A percentile compares a stretch with the other conserved stretches of the same genome.
phyloP scores from a whole-genome alignment of 2,113 vertebrate species.

The Oxyura jamaicensis region DNA sequence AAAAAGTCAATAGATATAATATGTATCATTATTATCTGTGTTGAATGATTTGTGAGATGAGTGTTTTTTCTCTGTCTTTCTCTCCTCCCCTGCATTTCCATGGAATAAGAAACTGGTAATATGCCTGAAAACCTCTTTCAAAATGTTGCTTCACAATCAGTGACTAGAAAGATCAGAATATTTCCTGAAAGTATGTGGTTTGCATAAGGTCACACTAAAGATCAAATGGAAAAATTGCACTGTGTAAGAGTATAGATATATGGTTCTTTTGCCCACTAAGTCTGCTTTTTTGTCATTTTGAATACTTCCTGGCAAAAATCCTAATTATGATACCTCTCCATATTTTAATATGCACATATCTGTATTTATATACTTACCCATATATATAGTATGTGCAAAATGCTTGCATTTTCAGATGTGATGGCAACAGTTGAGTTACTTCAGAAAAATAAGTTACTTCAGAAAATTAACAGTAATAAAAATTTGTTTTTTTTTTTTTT shows the following conservation, averaged over 20 bases:
- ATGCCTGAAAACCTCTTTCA: background rate
- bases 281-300: background rate
- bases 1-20: background rate
- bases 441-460: background rate
- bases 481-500: background rate
- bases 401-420: background rate
- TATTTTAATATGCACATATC: background rate
- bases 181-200: constrained; percentile 37
- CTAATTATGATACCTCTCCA: background rate
- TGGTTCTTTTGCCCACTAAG: background rate
- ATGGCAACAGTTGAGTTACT: background rate
- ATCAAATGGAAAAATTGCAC: constrained; percentile 19
- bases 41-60: background rate
- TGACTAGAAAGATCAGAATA: constrained; percentile 37
- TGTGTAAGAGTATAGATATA: background rate
- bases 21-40: background rate
- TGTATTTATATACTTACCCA: background rate
- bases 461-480: background rate
- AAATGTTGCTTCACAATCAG: background rate
- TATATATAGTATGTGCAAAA: background rate
- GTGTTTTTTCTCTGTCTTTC: background rate
- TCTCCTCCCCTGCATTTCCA: constrained; percentile 3
- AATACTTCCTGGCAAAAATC: background rate
- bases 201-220: constrained; percentile 42
- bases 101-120: constrained; percentile 9